These are phyloP conservation scores for Conus canariensis DNA, from an alignment of 2,888 invertebrate species.

Conservation along the genomic window DNA sequence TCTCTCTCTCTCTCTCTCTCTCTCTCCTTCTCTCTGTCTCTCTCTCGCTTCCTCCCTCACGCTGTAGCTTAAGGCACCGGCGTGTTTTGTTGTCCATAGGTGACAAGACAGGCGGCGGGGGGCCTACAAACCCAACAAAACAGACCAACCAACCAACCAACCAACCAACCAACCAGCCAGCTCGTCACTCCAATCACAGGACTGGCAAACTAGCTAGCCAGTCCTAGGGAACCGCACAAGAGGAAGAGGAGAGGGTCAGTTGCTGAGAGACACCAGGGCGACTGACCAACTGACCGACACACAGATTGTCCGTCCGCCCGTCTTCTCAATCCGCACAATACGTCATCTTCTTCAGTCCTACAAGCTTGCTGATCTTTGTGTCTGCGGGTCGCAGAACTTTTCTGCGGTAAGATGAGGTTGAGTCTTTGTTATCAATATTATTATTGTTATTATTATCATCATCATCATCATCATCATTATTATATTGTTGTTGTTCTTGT, in stretches of 20 bases:
- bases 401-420: neutral
- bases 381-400: neutral
- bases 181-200: too few species aligned
- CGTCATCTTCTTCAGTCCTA: neutral
- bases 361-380: constrained; percentile 9
- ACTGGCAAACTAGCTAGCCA: neutral
- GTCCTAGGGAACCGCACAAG: neutral
- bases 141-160: neutral
- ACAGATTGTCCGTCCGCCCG: neutral
- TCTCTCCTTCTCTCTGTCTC: too few species aligned
- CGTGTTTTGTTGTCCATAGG: neutral
- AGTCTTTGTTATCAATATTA: too few species aligned
- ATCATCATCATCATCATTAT: too few species aligned
- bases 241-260: too few species aligned
- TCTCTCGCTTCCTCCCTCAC: too few species aligned
- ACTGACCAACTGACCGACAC: too few species aligned
- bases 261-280: too few species aligned
- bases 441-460: too few species aligned
- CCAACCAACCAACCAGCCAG: neutral
- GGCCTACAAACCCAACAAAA: neutral
- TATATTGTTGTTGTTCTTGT: too few species aligned
- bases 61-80: too few species aligned
- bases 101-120: constrained; percentile 1
- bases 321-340: neutral
- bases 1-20: too few species aligned